Conservation (phyloP, 2,113 vertebrate genomes). For the Catharus minimus region DNA sequence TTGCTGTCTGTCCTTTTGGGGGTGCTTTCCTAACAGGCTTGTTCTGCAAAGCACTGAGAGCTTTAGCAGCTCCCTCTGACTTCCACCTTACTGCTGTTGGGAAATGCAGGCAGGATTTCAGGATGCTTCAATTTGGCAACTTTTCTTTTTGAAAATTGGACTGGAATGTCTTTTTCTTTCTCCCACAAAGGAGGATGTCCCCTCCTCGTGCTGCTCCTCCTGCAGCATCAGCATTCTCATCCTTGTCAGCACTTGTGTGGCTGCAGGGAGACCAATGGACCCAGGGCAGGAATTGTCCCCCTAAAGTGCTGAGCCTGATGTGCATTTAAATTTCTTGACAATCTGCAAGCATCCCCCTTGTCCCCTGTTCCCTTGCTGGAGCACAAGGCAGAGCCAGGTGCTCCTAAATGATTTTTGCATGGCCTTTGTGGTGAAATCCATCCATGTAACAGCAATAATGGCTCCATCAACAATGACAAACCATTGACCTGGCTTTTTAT, state of each 20-base stretch:
- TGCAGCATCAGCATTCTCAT: background rate
- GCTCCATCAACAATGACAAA: background rate
- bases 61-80: background rate
- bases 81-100: background rate
- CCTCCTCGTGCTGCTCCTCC: background rate
- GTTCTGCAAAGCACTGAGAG: background rate
- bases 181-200: background rate
- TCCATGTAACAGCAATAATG: background rate
- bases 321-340: slow-evolving; percentile 12
- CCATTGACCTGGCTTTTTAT: slow-evolving; percentile 22
- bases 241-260: background rate
- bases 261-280: background rate
- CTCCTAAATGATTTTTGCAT: background rate
- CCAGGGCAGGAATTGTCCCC: background rate
- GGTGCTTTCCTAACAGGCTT: background rate
- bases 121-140: background rate
- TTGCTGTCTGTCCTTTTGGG: background rate
- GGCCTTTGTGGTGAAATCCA: background rate
- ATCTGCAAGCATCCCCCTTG: background rate
- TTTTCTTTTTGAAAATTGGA: background rate
- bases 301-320: background rate
- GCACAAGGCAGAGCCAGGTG: background rate
- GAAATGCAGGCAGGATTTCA: background rate
- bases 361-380: background rate
- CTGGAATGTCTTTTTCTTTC: background rate